Percentiles rank a stretch among this genome's conserved stretches.
Evolutionary conservation across 2,797 vertebrate genomes (phyloP).

Genomic region (Tinamus major): DNA sequence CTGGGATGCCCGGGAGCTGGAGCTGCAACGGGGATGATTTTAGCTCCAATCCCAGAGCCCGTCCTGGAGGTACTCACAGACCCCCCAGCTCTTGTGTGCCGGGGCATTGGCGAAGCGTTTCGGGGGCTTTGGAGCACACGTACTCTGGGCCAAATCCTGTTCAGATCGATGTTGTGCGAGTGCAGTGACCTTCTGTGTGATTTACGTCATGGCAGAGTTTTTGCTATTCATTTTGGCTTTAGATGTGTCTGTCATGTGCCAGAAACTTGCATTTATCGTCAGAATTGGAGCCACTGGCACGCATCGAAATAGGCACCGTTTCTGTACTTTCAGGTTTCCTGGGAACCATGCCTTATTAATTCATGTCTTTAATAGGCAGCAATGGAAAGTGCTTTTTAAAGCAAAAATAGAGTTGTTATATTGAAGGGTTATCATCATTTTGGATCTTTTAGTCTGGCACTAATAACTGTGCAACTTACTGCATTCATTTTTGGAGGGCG

Average conservation of each 20-base stretch:
- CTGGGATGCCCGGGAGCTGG: not conserved
- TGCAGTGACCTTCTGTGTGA: conserved; percentile 46
- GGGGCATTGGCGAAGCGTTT: not conserved
- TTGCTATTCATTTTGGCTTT: not conserved
- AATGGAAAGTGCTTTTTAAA: conserved; percentile 56
- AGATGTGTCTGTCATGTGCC: conserved; percentile 5
- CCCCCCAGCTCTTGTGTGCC: conserved; percentile 5
- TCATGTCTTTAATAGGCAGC: conserved; percentile 42
- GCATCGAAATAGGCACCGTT: conserved; percentile 20
- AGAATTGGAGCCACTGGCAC: conserved; percentile 2
- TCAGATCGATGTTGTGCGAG: not conserved
- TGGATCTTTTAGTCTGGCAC: conserved; percentile 42
- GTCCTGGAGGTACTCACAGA: conserved; percentile 2
- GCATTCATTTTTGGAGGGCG: conserved; percentile 44
- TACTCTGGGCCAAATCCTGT: not conserved
- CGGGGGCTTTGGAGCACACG: not conserved
- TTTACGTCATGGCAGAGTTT: conserved; percentile 17
- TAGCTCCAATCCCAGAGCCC: not conserved
- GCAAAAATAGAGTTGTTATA: conserved; percentile 67
- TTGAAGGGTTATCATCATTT: conserved; percentile 61
- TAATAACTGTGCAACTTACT: conserved; percentile 57
- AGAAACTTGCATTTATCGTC: conserved; percentile 28
- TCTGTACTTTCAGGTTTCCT: conserved; percentile 61
- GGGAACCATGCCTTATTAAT: conserved; percentile 66
- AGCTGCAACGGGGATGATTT: not conserved